Evolutionary conservation across 1,140 invertebrate species (phyloP).

Genomic region (Phymastichus coffea): DNA sequence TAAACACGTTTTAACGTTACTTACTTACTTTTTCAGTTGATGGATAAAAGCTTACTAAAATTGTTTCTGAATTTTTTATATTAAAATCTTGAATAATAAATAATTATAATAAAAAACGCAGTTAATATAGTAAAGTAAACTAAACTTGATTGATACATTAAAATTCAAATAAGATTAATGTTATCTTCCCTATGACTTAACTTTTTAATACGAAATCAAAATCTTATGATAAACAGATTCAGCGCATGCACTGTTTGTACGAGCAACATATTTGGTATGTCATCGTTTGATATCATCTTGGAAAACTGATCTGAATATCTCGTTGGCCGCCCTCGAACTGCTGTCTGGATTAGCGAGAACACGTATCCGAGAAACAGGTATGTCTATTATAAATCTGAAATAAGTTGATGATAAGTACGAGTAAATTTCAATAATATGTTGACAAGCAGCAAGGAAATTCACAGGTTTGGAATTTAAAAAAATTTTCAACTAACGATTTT

Average conservation of each 20-base stretch:
- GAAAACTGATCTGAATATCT: slow-evolving; percentile 94
- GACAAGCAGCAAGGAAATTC: slow-evolving; percentile 50
- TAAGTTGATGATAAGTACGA: background rate
- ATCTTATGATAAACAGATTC: no score
- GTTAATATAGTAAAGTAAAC: no score
- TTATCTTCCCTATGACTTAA: no score
- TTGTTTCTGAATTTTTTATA: no score
- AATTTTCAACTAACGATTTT: background rate
- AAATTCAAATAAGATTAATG: no score
- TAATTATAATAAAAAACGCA: no score
- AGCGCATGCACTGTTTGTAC: slow-evolving; percentile 83
- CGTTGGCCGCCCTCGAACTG: slow-evolving; percentile 89
- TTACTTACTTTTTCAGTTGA: no score
- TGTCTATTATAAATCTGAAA: slow-evolving; percentile 11
- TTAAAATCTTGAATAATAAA: no score
- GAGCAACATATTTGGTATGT: slow-evolving; percentile 90
- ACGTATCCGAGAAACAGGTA: slow-evolving; percentile 82
- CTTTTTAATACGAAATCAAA: no score
- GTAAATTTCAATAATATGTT: slow-evolving; percentile 20
- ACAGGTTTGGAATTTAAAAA: slow-evolving; percentile 44
- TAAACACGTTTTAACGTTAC: no score
- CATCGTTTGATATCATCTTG: slow-evolving; percentile 92
- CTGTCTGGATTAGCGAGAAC: slow-evolving; percentile 85
- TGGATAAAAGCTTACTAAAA: no score
- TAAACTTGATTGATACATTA: no score